These are phyloP conservation scores for Lathamus discolor DNA, from an alignment of 2,113 vertebrate genomes.

Conservation along the genomic window DNA sequence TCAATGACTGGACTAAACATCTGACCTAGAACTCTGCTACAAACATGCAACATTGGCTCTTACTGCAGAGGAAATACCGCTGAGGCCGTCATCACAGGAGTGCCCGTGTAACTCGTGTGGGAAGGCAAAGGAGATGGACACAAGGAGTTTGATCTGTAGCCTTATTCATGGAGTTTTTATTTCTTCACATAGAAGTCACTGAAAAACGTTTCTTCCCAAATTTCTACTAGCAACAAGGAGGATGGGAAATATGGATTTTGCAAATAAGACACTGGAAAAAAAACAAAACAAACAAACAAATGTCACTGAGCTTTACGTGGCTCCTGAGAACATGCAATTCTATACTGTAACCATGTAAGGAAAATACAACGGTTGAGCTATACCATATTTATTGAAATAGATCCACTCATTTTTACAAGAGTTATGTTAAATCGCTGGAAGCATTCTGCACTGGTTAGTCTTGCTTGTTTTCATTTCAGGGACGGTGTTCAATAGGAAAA, in stretches of 20 bases:
- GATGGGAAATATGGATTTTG: slow-evolving; percentile 71
- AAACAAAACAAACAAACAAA: neutral
- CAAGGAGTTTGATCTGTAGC: slow-evolving; percentile 85
- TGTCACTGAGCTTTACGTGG: slow-evolving; percentile 63
- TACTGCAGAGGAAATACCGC: slow-evolving; percentile 60
- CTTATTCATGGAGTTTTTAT: slow-evolving; percentile 85
- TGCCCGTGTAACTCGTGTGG: slow-evolving; percentile 54
- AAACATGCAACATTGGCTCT: slow-evolving; percentile 65
- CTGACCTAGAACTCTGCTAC: slow-evolving; percentile 71
- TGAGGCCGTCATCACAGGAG: slow-evolving; percentile 54
- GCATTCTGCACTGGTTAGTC: slow-evolving; percentile 66
- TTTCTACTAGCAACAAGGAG: slow-evolving; percentile 70
- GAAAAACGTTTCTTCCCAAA: slow-evolving; percentile 76
- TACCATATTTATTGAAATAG: slow-evolving; percentile 59
- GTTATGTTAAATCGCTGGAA: slow-evolving; percentile 58
- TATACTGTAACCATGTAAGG: slow-evolving; percentile 62
- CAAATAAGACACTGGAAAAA: slow-evolving; percentile 64
- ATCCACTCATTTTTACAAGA: slow-evolving; percentile 61
- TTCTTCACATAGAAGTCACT: slow-evolving; percentile 77
- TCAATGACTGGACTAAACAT: slow-evolving; percentile 76
- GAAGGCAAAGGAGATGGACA: slow-evolving; percentile 73
- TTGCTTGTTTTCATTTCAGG: slow-evolving; percentile 66
- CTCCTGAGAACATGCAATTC: slow-evolving; percentile 72
- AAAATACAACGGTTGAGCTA: slow-evolving; percentile 31
- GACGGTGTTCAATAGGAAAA: neutral